Conservation (phyloP, 1,140 invertebrate species). For the Hydropsyche tenuis region DNA sequence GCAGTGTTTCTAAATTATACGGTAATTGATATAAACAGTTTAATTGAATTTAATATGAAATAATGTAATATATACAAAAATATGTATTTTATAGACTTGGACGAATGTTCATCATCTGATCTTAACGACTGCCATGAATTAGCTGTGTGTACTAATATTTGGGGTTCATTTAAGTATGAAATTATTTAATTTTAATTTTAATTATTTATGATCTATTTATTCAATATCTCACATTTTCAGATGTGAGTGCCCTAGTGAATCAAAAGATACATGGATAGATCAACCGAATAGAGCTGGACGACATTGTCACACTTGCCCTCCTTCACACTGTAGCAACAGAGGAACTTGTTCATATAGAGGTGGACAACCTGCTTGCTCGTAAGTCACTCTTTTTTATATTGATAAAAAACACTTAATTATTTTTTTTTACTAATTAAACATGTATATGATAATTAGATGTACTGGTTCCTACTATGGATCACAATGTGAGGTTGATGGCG, state of each 20-base stretch:
- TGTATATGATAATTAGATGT: constrained; percentile 66
- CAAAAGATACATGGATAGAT: constrained; percentile 75
- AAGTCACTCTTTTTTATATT: constrained; percentile 56
- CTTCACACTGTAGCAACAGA: constrained; percentile 81
- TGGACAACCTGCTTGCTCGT: constrained; percentile 81
- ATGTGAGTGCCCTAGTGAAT: constrained; percentile 83
- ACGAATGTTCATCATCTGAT: constrained; percentile 85
- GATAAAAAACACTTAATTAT: constrained; percentile 25
- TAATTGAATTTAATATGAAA: not conserved
- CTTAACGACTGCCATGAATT: constrained; percentile 90
- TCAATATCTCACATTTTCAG: constrained; percentile 48
- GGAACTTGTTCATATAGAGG: constrained; percentile 80
- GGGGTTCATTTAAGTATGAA: constrained; percentile 79
- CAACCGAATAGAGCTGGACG: constrained; percentile 70
- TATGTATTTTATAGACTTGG: constrained; percentile 72
- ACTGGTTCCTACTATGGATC: constrained; percentile 85
- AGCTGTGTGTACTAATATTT: constrained; percentile 86
- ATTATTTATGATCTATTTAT: not conserved
- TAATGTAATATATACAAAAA: constrained; percentile 22
- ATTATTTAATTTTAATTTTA: not conserved
- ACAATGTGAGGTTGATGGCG: constrained; percentile 89
- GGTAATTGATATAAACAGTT: constrained; percentile 60
- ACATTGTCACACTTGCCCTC: constrained; percentile 76
- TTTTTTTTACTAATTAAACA: constrained; percentile 22
- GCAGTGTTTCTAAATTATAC: constrained; percentile 74